Evolutionary conservation across 2,888 invertebrate species (phyloP).

Genomic region (Pandemis cinnamomeana): DNA sequence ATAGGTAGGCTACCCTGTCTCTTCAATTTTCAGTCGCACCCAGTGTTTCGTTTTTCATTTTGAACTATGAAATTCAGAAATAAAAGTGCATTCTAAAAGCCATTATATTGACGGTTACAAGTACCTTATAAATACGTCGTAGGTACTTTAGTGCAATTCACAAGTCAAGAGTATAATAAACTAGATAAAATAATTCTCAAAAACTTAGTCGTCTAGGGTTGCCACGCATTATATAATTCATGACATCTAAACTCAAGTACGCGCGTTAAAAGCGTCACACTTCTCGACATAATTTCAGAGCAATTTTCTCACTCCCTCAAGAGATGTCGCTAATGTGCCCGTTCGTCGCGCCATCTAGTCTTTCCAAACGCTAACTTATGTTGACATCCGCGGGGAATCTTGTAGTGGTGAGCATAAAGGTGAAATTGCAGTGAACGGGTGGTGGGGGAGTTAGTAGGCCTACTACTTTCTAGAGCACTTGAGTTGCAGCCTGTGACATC

Average conservation of each 20-base stretch:
- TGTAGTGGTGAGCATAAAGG: conserved; percentile 46
- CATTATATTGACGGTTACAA: too few relatives aligned
- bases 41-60: too few relatives aligned
- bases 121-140: not conserved
- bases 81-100: too few relatives aligned
- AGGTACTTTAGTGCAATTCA: not conserved
- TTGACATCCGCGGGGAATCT: conserved; percentile 34
- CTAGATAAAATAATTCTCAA: not conserved
- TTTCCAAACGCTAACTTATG: conserved; percentile 56
- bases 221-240: conserved; percentile 34
- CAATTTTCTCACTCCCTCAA: conserved; percentile 78
- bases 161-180: not conserved
- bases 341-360: conserved; percentile 75
- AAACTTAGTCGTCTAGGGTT: conserved; percentile 17
- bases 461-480: conserved; percentile 74
- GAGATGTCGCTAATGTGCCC: conserved; percentile 82
- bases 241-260: conserved; percentile 39
- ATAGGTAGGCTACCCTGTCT: too few relatives aligned
- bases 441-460: conserved; percentile 52
- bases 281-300: conserved; percentile 70
- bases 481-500: conserved; percentile 82
- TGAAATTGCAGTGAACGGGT: conserved; percentile 46
- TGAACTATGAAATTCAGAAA: too few relatives aligned
- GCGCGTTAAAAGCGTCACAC: conserved; percentile 57
- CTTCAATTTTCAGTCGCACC: too few relatives aligned